These are phyloP conservation scores for Polypterus senegalus DNA, from an alignment of 2,113 vertebrate species.

Conservation along the genomic window DNA sequence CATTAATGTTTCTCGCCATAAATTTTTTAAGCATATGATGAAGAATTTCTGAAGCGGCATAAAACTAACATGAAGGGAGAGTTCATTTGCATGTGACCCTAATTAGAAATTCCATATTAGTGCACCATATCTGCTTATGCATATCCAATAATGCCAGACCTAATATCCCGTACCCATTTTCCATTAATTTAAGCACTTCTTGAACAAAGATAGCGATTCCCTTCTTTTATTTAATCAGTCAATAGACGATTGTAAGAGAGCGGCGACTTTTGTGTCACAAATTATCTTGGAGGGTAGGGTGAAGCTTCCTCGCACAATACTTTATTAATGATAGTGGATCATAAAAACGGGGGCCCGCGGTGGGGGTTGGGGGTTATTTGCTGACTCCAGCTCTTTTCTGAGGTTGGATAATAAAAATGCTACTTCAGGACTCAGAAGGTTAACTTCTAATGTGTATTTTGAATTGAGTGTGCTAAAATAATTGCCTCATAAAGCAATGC, in stretches of 20 bases:
- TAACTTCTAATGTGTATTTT: slow-evolving; percentile 91
- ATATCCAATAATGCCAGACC: slow-evolving; percentile 33
- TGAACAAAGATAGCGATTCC: slow-evolving; percentile 19
- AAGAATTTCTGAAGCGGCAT: slow-evolving; percentile 76
- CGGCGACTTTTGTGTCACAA: slow-evolving; percentile 57
- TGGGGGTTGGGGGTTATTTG: slow-evolving; percentile 34
- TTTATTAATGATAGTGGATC: slow-evolving; percentile 80
- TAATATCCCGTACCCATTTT: slow-evolving; percentile 16
- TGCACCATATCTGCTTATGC: slow-evolving; percentile 40
- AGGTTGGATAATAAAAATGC: slow-evolving; percentile 80
- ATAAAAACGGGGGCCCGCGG: slow-evolving; percentile 50
- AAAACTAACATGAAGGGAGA: slow-evolving; percentile 70
- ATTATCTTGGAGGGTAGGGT: slow-evolving; percentile 59
- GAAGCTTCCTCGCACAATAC: slow-evolving; percentile 59
- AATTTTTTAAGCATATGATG: slow-evolving; percentile 77
- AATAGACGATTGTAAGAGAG: slow-evolving; percentile 58
- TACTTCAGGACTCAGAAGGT: slow-evolving; percentile 86
- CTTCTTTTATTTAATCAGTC: slow-evolving; percentile 59
- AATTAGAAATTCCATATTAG: slow-evolving; percentile 75
- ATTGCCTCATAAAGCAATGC: slow-evolving; percentile 84
- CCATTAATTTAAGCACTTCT: slow-evolving; percentile 11
- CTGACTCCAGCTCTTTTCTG: slow-evolving; percentile 76
- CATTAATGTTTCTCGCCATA: slow-evolving; percentile 74
- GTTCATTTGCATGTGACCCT: slow-evolving; percentile 69
- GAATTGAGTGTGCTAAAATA: slow-evolving; percentile 77